A percentile compares a stretch with the other conserved stretches of the same genome.
Conservation (phyloP, 2,113 vertebrate genomes). For the Herpetotheres cachinnans region DNA sequence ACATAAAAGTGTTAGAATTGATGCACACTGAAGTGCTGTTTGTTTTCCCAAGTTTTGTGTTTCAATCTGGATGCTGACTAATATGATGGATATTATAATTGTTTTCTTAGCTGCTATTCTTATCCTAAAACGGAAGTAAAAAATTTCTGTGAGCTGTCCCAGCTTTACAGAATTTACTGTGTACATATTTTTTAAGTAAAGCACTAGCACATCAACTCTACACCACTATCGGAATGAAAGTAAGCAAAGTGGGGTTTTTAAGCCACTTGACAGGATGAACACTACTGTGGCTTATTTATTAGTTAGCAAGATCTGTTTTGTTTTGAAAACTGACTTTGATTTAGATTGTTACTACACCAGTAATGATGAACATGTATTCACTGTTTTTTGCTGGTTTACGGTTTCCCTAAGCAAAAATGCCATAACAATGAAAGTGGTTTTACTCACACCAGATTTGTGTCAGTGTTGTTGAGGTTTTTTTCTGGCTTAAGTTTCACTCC, state of each 20-base stretch:
- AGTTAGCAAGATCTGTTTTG: not conserved
- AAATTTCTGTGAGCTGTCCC: not conserved
- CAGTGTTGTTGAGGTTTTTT: not conserved
- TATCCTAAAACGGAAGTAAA: not conserved
- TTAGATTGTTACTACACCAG: not conserved
- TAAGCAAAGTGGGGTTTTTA: not conserved
- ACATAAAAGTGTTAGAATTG: not conserved
- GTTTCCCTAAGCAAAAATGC: not conserved
- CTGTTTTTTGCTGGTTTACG: not conserved
- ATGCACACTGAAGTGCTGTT: not conserved
- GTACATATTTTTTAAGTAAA: not conserved
- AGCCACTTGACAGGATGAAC: not conserved
- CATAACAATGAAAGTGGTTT: not conserved
- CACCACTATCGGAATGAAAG: not conserved
- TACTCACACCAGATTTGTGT: not conserved
- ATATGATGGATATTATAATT: not conserved
- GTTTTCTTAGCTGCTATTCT: not conserved
- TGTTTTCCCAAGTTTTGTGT: not conserved
- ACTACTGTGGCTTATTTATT: not conserved
- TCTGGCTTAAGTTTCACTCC: not conserved
- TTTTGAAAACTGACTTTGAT: not conserved
- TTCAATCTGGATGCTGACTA: not conserved
- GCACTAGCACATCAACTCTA: not conserved
- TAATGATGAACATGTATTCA: not conserved
- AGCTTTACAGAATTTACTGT: not conserved